A percentile compares a stretch with the other conserved stretches of the same genome.
These are phyloP conservation scores for Centropristis striata DNA, from an alignment of 2,113 vertebrate genomes.

Conservation along the genomic window DNA sequence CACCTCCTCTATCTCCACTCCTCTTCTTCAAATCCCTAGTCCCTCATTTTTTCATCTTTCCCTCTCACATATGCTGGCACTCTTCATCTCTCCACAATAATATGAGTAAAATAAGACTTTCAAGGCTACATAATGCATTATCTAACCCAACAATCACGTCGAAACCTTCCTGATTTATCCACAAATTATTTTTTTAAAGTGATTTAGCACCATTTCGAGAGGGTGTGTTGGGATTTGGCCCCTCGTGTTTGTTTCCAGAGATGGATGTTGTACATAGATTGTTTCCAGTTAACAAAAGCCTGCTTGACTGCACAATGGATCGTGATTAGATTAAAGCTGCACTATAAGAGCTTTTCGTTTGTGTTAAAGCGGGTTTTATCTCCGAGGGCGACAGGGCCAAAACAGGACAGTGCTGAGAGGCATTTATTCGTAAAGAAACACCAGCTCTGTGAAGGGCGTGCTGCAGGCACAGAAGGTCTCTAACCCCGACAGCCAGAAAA, in stretches of 20 bases:
- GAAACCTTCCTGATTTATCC: conserved; percentile 45
- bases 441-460: conserved; percentile 42
- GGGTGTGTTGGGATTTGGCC: conserved; percentile 64
- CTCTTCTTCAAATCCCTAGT: conserved; percentile 4
- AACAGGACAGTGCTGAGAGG: conserved; percentile 56
- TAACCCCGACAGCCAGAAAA: conserved; percentile 37
- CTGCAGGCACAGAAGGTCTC: conserved; percentile 41
- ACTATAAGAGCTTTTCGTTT: conserved; percentile 80
- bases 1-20: background rate
- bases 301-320: conserved; percentile 82
- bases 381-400: conserved; percentile 67
- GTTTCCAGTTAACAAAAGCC: conserved; percentile 81
- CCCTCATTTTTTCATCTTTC: conserved; percentile 20
- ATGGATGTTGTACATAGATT: conserved; percentile 82
- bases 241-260: conserved; percentile 77
- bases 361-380: conserved; percentile 76
- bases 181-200: conserved; percentile 62
- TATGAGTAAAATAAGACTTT: conserved; percentile 4
- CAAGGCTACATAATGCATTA: conserved; percentile 9
- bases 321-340: conserved; percentile 81
- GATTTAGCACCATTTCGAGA: conserved; percentile 61
- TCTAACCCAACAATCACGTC: conserved; percentile 5
- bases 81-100: conserved; percentile 12
- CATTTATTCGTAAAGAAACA: conserved; percentile 42
- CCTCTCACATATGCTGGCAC: background rate